These are phyloP conservation scores for Mycteria americana DNA, from an alignment of 2,797 vertebrate species.

Conservation along the genomic window DNA sequence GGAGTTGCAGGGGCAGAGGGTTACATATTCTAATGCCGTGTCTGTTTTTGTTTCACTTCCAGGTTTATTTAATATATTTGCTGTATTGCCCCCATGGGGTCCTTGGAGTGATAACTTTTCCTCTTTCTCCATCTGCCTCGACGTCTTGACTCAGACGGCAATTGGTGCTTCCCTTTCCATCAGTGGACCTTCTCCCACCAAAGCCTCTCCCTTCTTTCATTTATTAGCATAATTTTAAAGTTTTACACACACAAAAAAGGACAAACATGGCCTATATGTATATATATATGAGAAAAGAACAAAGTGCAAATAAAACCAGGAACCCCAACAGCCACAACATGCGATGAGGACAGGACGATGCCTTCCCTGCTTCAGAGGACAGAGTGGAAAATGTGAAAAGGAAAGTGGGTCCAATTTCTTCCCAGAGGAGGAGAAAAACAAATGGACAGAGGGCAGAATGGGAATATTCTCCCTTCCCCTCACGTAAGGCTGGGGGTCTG, in stretches of 20 bases:
- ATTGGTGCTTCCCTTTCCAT: constrained; percentile 79
- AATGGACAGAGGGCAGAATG: background rate
- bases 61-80: constrained; percentile 82
- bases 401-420: constrained; percentile 32
- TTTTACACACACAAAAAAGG: constrained; percentile 33
- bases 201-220: constrained; percentile 51
- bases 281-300: constrained; percentile 24
- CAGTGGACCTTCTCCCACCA: constrained; percentile 63
- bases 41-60: constrained; percentile 60
- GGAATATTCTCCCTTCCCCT: background rate
- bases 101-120: constrained; percentile 75
- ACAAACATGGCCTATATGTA: background rate
- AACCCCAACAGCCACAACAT: background rate
- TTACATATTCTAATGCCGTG: background rate
- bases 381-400: constrained; percentile 45
- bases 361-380: constrained; percentile 17
- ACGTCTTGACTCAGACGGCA: constrained; percentile 76
- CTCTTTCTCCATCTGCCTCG: constrained; percentile 76
- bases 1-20: background rate
- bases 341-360: background rate
- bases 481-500: background rate
- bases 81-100: constrained; percentile 84
- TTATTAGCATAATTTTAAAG: constrained; percentile 53
- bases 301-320: background rate
- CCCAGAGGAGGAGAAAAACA: background rate